These are phyloP conservation scores for Scelioninae gen. 1 DNA, from an alignment of 2,888 invertebrate species.

Conservation along the genomic window DNA sequence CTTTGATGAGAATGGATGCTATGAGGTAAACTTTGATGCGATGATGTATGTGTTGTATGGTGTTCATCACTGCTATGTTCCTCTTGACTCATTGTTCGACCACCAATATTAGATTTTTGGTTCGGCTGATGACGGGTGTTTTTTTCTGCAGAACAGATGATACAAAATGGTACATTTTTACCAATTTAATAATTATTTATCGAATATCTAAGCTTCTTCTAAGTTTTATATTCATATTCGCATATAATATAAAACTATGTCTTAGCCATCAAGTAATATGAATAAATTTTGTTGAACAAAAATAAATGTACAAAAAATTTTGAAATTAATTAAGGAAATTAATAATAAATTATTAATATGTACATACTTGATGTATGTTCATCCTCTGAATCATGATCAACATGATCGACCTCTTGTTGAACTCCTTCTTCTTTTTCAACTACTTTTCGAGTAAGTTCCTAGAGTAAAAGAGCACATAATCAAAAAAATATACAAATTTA, in stretches of 20 bases:
- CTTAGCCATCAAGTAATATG: background rate
- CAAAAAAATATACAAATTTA: too few species aligned
- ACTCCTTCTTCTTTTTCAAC: constrained; percentile 86
- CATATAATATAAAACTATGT: constrained; percentile 20
- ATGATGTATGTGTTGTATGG: constrained; percentile 82
- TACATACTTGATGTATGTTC: constrained; percentile 84
- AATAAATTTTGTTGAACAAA: too few species aligned
- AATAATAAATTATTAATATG: background rate
- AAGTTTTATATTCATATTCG: too few species aligned
- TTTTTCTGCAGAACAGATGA: constrained; percentile 79
- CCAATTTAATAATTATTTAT: constrained; percentile 48
- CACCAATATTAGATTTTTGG: constrained; percentile 78
- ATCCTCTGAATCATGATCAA: constrained; percentile 85
- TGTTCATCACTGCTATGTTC: constrained; percentile 85
- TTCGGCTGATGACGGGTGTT: constrained; percentile 77
- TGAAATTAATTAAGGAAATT: background rate
- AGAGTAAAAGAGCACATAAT: background rate
- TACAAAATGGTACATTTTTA: constrained; percentile 78
- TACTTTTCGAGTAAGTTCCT: constrained; percentile 87
- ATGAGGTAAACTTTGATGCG: constrained; percentile 82
- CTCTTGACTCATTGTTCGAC: constrained; percentile 84
- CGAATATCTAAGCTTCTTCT: constrained; percentile 75
- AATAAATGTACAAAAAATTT: too few species aligned
- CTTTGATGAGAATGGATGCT: constrained; percentile 83
- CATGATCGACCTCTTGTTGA: constrained; percentile 80